These are phyloP conservation scores for Saccopteryx bilineata DNA, from an alignment of 2,113 vertebrate genomes.

Conservation along the genomic window DNA sequence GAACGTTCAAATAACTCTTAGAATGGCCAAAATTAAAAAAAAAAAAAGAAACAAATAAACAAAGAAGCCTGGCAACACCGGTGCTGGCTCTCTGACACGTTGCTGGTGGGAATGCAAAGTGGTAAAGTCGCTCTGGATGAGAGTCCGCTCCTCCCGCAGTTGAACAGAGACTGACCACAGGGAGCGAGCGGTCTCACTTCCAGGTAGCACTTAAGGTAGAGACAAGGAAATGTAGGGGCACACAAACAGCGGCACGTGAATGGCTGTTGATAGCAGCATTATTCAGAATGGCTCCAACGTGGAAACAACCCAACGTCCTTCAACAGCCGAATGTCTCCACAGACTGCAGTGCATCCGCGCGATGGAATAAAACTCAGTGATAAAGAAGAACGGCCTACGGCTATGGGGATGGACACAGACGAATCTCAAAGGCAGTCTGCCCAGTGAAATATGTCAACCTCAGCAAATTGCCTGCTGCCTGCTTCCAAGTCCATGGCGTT, in stretches of 20 bases:
- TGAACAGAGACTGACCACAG: neutral
- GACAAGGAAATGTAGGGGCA: neutral
- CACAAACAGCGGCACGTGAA: neutral
- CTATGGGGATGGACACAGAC: neutral
- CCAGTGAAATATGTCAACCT: neutral
- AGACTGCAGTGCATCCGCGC: neutral
- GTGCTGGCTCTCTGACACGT: neutral
- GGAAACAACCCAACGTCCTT: neutral
- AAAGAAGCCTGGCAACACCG: neutral
- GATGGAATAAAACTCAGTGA: neutral
- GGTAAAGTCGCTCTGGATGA: neutral
- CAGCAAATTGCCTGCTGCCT: neutral
- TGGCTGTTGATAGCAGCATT: neutral
- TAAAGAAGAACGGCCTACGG: neutral
- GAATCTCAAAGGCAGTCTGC: neutral
- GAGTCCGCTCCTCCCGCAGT: neutral
- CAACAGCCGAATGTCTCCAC: neutral
- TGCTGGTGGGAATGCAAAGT: neutral
- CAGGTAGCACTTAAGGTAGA: neutral
- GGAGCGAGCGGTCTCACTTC: neutral
- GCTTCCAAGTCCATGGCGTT: neutral
- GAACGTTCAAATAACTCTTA: no score
- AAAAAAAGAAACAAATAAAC: neutral
- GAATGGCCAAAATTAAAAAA: neutral
- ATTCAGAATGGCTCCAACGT: neutral